These are phyloP conservation scores for Solea solea DNA, from an alignment of 2,113 vertebrate genomes.

Conservation along the genomic window DNA sequence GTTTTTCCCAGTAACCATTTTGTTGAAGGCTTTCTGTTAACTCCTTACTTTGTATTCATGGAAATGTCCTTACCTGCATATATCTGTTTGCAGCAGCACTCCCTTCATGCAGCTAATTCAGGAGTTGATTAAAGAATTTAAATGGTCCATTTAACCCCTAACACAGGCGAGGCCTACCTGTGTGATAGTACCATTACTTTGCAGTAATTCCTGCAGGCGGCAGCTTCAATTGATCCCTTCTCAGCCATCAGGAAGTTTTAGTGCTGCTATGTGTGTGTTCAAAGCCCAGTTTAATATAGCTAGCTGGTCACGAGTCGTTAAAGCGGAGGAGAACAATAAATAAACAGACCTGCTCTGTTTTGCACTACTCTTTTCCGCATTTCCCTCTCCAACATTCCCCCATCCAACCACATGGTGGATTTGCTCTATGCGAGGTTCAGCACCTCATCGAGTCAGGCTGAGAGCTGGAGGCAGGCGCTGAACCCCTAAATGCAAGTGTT, in stretches of 20 bases:
- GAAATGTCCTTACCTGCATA: constrained; percentile 35
- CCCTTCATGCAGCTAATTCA: constrained; percentile 68
- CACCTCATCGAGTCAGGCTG: constrained; percentile 10
- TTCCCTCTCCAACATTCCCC: constrained; percentile 26
- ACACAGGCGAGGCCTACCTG: constrained; percentile 64
- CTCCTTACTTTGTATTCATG: constrained; percentile 60
- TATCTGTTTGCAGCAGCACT: constrained; percentile 41
- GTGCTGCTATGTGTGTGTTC: constrained; percentile 80
- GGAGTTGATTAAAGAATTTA: constrained; percentile 83
- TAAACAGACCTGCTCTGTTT: constrained; percentile 72
- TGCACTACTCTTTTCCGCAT: constrained; percentile 15
- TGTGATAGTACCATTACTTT: constrained; percentile 74
- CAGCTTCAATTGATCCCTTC: constrained; percentile 79
- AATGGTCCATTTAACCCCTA: constrained; percentile 79
- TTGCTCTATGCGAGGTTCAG: constrained; percentile 20
- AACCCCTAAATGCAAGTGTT: background rate
- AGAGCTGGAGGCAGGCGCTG: constrained; percentile 8
- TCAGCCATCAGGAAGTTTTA: constrained; percentile 82
- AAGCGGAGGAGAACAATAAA: constrained; percentile 80
- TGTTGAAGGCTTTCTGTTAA: constrained; percentile 19
- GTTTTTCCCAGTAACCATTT: constrained; percentile 15
- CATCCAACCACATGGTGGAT: constrained; percentile 10
- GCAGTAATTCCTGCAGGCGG: constrained; percentile 78
- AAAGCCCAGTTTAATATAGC: constrained; percentile 88
- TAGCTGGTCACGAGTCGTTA: constrained; percentile 79